These are phyloP conservation scores for Trematomus loennbergii DNA, from an alignment of 2,113 vertebrate species.

Conservation along the genomic window DNA sequence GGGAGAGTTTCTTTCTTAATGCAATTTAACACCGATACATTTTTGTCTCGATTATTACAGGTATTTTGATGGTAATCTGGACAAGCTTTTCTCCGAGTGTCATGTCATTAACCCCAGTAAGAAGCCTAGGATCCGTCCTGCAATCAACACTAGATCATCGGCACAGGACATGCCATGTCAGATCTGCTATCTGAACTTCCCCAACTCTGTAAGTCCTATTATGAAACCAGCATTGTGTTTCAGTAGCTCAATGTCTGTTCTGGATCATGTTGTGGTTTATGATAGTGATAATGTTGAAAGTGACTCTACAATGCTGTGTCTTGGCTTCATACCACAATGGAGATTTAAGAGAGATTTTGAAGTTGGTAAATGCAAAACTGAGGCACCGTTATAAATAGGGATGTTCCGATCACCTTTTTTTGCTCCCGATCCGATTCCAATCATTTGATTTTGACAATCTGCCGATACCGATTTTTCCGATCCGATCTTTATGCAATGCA, in stretches of 20 bases:
- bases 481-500: too few species aligned
- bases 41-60: slow-evolving; percentile 80
- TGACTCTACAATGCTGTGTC: neutral
- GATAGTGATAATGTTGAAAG: neutral
- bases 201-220: slow-evolving; percentile 92
- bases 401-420: too few species aligned
- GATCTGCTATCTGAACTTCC: slow-evolving; percentile 99
- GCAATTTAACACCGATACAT: neutral
- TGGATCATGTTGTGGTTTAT: neutral
- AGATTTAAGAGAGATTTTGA: neutral
- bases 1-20: neutral
- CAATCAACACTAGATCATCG: slow-evolving; percentile 98
- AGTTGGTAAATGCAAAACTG: neutral
- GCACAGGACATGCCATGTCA: slow-evolving; percentile 99
- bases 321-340: neutral
- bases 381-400: neutral
- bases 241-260: neutral
- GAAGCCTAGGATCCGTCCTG: slow-evolving; percentile 96
- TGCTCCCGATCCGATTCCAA: too few species aligned
- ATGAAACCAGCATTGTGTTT: neutral
- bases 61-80: slow-evolving; percentile 99
- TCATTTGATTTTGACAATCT: too few species aligned
- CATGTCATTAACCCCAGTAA: slow-evolving; percentile 99
- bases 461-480: too few species aligned
- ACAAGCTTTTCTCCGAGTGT: slow-evolving; percentile 99